These are phyloP conservation scores for Scomberomorus guttatus DNA, from an alignment of 2,797 vertebrate genomes.

Conservation along the genomic window DNA sequence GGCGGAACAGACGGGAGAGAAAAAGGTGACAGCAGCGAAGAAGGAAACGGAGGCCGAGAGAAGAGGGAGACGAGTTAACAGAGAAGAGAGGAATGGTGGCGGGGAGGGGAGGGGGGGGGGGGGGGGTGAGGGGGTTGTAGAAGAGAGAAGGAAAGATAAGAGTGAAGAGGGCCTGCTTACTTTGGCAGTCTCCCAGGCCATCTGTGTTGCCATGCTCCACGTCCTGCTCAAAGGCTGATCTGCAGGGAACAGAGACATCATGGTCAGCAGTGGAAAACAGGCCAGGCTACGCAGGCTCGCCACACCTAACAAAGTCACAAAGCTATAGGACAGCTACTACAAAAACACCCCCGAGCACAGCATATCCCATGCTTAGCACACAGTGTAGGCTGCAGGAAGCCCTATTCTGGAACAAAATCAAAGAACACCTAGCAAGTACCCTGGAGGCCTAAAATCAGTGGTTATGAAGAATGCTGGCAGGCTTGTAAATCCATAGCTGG, in stretches of 20 bases:
- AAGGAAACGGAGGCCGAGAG: conserved; percentile 62
- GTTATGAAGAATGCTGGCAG: conserved; percentile 60
- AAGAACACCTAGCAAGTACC: conserved; percentile 67
- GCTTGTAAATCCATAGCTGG: conserved; percentile 67
- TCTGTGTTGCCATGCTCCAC: conserved; percentile 98
- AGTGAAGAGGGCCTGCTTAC: conserved; percentile 90
- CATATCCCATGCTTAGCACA: conserved; percentile 34
- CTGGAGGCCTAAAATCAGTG: conserved; percentile 65
- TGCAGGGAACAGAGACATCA: conserved; percentile 90
- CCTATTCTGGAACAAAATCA: conserved; percentile 67
- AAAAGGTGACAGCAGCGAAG: conserved; percentile 83
- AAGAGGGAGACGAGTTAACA: conserved; percentile 78
- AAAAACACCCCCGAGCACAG: conserved; percentile 56
- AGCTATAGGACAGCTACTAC: conserved; percentile 58
- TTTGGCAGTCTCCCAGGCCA: conserved; percentile 99
- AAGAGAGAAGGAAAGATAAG: conserved; percentile 78
- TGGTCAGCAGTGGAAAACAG: conserved; percentile 82
- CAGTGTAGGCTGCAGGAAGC: conserved; percentile 53
- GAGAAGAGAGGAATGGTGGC: conserved; percentile 71
- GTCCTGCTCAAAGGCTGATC: conserved; percentile 97
- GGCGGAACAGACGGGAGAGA: conserved; percentile 74
- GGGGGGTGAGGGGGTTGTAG: conserved; percentile 65
- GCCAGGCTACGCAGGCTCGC: conserved; percentile 66
- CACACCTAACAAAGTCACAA: conserved; percentile 70
- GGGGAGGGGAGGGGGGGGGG: conserved; percentile 60